Conservation (phyloP, 92 coral and sea anemone species). For the Palythoa grandis region DNA sequence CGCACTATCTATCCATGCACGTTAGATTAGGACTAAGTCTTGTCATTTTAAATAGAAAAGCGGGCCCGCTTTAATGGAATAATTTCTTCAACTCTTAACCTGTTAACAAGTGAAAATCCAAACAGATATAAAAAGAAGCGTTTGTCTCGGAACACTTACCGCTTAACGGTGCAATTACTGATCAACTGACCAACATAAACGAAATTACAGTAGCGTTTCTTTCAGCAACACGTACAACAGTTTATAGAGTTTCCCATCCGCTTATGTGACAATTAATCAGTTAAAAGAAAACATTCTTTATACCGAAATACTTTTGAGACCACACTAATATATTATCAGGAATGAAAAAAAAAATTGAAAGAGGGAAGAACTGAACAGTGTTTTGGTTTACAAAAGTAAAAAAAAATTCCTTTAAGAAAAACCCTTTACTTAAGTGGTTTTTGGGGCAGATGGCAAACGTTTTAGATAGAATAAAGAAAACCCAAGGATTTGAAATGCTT, state of each 20-base stretch:
- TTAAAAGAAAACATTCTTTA: not conserved
- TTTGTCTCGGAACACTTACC: slow-evolving; percentile 5
- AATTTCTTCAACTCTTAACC: not conserved
- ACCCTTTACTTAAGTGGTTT: not conserved
- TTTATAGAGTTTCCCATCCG: not conserved
- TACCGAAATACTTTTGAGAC: not conserved
- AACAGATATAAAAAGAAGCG: slow-evolving; percentile 25
- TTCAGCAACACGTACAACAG: not conserved
- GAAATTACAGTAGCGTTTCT: slow-evolving; percentile 5
- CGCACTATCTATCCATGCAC: not conserved
- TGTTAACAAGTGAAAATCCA: slow-evolving; percentile 14
- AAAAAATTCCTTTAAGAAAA: not conserved
- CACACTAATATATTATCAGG: not conserved
- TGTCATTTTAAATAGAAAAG: not conserved
- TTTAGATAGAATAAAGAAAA: slow-evolving; percentile 16
- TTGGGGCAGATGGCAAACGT: slow-evolving; percentile 18
- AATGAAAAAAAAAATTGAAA: not conserved
- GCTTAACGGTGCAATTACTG: slow-evolving; percentile 27
- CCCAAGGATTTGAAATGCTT: not conserved
- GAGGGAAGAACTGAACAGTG: not conserved
- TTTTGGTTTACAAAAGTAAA: not conserved
- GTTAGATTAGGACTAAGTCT: not conserved
- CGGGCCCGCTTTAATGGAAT: not conserved
- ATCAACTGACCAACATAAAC: slow-evolving; percentile 27
- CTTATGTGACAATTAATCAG: not conserved